Evolutionary conservation across 2,797 vertebrate genomes (phyloP), one percentile per base, ranked within the genome.

Genomic region (Helicolenus hilgendorfi): DNA sequence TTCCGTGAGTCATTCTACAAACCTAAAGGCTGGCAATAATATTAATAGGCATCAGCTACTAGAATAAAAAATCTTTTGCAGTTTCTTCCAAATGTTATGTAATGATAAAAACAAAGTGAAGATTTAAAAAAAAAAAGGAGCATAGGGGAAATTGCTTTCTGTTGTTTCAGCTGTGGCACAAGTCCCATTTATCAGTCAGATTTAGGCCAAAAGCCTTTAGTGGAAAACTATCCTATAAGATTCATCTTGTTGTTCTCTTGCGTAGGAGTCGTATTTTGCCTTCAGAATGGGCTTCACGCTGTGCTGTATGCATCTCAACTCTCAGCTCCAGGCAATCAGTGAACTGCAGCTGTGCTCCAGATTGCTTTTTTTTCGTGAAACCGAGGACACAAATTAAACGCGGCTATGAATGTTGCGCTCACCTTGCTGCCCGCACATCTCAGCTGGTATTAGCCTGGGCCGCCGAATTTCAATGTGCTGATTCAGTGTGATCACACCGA

Each of bases 341-440:
- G 14, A 62, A 78, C 58, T 81, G 79, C 89, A 88, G 86, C 86
- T 86, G 91, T 83, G 84, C 18, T 0, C 63, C 67, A 86, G 70
- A 92, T 88, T 85, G 70, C 13, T 79, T 89, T 85, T 85, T 38
- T 84, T 76, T 76, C 70, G 76, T 59, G 27, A 79, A 83, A 60
- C 14, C 4, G 15, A 71, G 31, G 55, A 78, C 82, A 59, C 65
- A 69, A 74, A 91, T 90, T 87, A 89, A 83, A 71, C 27, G 4
- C 2, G 2, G 67, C 49, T 71, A 22, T 86, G 60, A 31, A 65
- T 73, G 55, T 38, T 64, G 83, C 85, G 64, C 56, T 35, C 86
- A 86, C 79, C 56, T 79, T 58, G 1, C 18, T 76, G 79, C 68
- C 58, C 31, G 13, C 2, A 33, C 77, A 62, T 59, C 74, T 74